These are phyloP conservation scores for Myrmophylax atrothorax DNA, from an alignment of 2,113 vertebrate genomes.

Conservation along the genomic window DNA sequence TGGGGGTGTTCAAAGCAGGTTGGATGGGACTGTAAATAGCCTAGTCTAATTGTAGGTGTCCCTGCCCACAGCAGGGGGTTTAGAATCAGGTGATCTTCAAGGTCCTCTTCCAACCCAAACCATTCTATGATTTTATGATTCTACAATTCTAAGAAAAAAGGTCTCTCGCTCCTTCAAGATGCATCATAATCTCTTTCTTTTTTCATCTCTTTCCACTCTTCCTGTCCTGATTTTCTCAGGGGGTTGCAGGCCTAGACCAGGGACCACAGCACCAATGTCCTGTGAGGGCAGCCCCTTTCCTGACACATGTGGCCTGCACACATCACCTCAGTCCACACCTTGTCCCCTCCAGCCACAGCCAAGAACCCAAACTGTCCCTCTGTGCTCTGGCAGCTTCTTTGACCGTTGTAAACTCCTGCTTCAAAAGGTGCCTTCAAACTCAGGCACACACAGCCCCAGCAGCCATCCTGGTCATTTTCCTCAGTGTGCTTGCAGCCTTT, in stretches of 20 bases:
- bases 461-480: background rate
- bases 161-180: background rate
- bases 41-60: background rate
- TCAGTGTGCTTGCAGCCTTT: background rate
- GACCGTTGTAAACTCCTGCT: background rate
- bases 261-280: background rate
- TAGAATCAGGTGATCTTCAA: background rate
- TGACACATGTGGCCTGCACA: fast-evolving
- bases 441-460: background rate
- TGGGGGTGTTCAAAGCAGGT: background rate
- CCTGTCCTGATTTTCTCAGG: background rate
- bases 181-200: background rate
- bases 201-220: background rate
- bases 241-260: background rate
- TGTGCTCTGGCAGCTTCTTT: background rate
- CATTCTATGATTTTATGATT: background rate
- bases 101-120: background rate
- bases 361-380: background rate
- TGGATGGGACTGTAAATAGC: background rate
- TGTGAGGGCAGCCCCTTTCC: background rate
- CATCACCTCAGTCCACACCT: background rate
- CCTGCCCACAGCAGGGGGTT: background rate
- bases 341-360: background rate
- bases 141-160: background rate
- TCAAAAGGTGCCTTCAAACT: background rate